phyloP scores from a whole-genome alignment of 1,140 invertebrate species.

The Platyura marginata region DNA sequence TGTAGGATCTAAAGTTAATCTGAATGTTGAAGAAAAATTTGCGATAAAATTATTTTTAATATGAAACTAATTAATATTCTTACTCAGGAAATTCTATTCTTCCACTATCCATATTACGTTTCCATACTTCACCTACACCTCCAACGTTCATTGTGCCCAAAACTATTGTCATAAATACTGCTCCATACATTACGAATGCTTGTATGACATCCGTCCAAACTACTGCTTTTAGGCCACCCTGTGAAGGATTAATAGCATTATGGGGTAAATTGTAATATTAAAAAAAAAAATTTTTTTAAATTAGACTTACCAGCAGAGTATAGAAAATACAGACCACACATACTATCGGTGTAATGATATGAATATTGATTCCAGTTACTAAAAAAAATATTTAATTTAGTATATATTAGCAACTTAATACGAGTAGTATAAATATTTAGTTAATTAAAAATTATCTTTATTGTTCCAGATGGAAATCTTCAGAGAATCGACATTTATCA shows the following conservation, averaged over 20 bases:
- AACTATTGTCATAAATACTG: slow-evolving; percentile 58
- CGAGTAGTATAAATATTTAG: too few species aligned
- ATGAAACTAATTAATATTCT: slow-evolving; percentile 21
- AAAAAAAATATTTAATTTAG: too few species aligned
- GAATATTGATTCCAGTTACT: not conserved
- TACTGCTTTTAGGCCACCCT: slow-evolving; percentile 85
- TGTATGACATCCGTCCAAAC: slow-evolving; percentile 89
- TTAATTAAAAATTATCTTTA: too few species aligned
- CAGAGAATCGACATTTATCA: not conserved
- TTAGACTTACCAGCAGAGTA: slow-evolving; percentile 2
- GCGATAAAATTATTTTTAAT: slow-evolving; percentile 26
- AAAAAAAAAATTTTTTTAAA: not conserved
- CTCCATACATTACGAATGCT: slow-evolving; percentile 63
- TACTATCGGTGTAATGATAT: not conserved
- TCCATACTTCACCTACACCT: slow-evolving; percentile 48
- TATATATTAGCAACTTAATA: too few species aligned
- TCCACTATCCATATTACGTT: slow-evolving; percentile 44
- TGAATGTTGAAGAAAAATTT: slow-evolving; percentile 30
- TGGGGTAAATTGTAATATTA: too few species aligned
- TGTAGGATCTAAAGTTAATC: slow-evolving; percentile 43
- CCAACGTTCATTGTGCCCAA: slow-evolving; percentile 65
- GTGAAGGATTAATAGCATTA: not conserved
- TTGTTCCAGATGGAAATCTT: too few species aligned
- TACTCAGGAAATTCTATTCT: slow-evolving; percentile 61
- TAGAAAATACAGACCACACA: slow-evolving; percentile 9